Evolutionary conservation across 64 coral and sea anemone genomes (phyloP), one percentile per base, ranked within the genome.

Genomic region (Exaiptasia diaphana): DNA sequence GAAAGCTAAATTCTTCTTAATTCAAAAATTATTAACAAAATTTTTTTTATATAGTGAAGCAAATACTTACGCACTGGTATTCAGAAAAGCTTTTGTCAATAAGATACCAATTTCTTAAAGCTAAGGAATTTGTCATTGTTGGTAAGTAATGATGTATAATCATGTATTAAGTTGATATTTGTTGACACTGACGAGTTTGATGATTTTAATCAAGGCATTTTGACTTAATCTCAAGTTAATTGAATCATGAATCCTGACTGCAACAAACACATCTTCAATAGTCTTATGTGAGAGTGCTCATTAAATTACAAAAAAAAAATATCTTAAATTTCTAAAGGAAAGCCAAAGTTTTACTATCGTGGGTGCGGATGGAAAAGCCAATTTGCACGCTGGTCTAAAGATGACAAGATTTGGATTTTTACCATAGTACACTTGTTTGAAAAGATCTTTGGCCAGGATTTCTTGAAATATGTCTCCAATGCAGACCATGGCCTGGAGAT

Each of bases 301-400:
- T n/a, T n/a, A n/a, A n/a, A n/a, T n/a, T n/a, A n/a, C n/a, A n/a
- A n/a, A n/a, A n/a, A n/a, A n/a, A n/a, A n/a, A n/a, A n/a, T n/a
- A n/a, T n/a, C n/a, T n/a, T n/a, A n/a, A n/a, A n/a, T n/a, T n/a
- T n/a, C n/a, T n/a, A n/a, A n/a, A 40, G 23, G 41, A 35, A 59
- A 59, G 14, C n/a, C 38, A 82, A 38, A 59, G 35, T 82, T 82
- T 84, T 21, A 14, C 26, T 84, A 68, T 42, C 81, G 53, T 26
- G 81, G 81, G 41, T 84, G 67, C 73, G 67, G 81, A 20, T 84
- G 81, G 81, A 58, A 55, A 60, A 59, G 29, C 18, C 55, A 35
- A 49, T 21, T 35, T 22, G 49, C 27, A 28, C 22, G 9, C 34
- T 84, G 67, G 81, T 57, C 81, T 73, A 10, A 52, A 20, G 46